Evolutionary conservation across 1,140 invertebrate species (phyloP), one percentile per base, ranked within the genome.

Genomic region (Atta texana): DNA sequence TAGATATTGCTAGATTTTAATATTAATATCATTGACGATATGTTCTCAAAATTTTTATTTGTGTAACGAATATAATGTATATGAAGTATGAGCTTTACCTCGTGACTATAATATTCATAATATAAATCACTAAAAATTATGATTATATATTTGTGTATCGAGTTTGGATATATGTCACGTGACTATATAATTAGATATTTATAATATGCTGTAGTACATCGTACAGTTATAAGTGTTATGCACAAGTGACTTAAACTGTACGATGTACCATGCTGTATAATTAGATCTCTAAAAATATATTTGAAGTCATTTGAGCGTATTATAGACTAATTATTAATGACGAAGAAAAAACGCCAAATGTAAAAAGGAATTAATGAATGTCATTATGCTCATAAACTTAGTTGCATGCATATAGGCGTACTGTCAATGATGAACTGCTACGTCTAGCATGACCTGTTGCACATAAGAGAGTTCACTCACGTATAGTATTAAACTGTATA

Each of bases 331-430:
- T 76, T 53, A 77, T 80, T 89, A 88, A 86, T 86, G 34, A 44
- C 21, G 3, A 18, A 16, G 5, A 49, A 80, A 90, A 78, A 88
- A 71, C 75, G 57, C 74, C 68, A 51, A 77, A 90, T 90, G 84
- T 86, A 91, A 91, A 90, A 89, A 93, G 92, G 91, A 92, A 93
- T 93, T 89, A 93, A 91, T 90, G 90, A 92, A 92, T 86, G 91
- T 91, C 92, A 94, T 94, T 94, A 94, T 93, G 92, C 91, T 90
- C 66, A 80, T 92, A 87, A 89, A 92, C 89, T 93, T 89, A 92
- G 88, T 92, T 87, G 90, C 91, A 92, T 92, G 76, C 87, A 85
- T 90, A 87, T 89, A 86, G 80, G 74, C 76, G 88, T 86, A 86
- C 81, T 92, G 89, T 90, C 89, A 88, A 93, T 93, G 90, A 92